Conservation (phyloP, 2,888 invertebrate genomes). For the Cordilura impudica region DNA sequence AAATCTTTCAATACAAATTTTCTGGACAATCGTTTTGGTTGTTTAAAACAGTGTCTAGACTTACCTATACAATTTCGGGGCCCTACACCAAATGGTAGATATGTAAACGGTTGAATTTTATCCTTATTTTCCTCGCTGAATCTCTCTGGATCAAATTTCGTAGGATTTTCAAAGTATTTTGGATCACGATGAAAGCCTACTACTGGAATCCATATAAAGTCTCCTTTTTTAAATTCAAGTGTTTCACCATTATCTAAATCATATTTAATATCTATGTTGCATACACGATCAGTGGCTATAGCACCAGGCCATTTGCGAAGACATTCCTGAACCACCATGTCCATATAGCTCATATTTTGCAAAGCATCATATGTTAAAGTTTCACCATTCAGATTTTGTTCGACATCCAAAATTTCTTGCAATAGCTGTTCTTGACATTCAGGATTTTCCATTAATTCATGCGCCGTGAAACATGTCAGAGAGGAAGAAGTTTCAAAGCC, state of each 20-base stretch:
- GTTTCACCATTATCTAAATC: constrained; percentile 67
- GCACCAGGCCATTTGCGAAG: constrained; percentile 80
- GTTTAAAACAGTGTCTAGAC: too few species aligned
- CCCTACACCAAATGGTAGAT: constrained; percentile 81
- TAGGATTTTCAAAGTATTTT: constrained; percentile 79
- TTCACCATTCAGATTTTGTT: constrained; percentile 76
- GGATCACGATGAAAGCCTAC: constrained; percentile 80
- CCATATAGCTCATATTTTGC: constrained; percentile 81
- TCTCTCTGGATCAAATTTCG: constrained; percentile 81
- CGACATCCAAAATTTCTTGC: constrained; percentile 79
- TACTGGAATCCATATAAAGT: constrained; percentile 74
- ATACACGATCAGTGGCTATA: constrained; percentile 78
- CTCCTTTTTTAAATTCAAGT: constrained; percentile 71
- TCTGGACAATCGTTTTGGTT: too few species aligned
- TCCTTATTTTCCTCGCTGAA: constrained; percentile 81
- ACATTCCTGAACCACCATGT: constrained; percentile 79
- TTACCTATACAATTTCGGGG: constrained; percentile 82
- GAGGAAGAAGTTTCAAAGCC: constrained; percentile 79
- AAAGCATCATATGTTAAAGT: constrained; percentile 80
- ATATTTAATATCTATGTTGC: constrained; percentile 79
- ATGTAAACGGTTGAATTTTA: constrained; percentile 78
- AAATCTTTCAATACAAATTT: too few species aligned
- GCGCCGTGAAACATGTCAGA: constrained; percentile 79
- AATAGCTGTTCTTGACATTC: constrained; percentile 80
- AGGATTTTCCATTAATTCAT: constrained; percentile 81